A percentile compares a stretch with the other conserved stretches of the same genome.
Conservation (phyloP, 1,140 invertebrate genomes). For the Tetragnatha versicolor region DNA sequence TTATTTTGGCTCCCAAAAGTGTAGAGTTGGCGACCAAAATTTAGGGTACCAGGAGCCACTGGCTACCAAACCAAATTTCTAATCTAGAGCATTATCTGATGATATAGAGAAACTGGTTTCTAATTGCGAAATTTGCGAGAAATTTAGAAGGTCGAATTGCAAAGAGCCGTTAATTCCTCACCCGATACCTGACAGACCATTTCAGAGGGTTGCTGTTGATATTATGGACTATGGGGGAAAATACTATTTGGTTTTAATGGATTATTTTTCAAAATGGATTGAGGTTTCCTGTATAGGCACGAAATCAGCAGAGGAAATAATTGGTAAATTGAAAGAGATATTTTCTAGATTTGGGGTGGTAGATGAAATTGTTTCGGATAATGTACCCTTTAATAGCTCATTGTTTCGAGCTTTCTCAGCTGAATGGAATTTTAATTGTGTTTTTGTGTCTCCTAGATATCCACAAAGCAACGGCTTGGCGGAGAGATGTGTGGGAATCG, state of each 20-base stretch:
- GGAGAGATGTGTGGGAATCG: conserved; percentile 28
- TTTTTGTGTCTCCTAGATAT: conserved; percentile 12
- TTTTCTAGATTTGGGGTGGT: neutral
- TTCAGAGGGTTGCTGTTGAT: conserved; percentile 4
- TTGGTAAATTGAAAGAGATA: conserved; percentile 9
- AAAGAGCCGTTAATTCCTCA: conserved; percentile 33
- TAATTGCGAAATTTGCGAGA: too few species aligned
- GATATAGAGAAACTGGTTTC: too few species aligned
- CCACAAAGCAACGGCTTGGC: conserved; percentile 16
- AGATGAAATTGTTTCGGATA: conserved; percentile 18
- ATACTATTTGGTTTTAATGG: conserved; percentile 15
- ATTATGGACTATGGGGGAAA: conserved; percentile 14
- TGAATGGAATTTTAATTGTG: conserved; percentile 19
- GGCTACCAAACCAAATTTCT: too few species aligned
- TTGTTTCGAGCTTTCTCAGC: conserved; percentile 20
- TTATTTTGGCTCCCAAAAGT: too few species aligned
- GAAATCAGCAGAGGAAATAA: conserved; percentile 4
- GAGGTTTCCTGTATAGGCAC: neutral
- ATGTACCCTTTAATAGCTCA: conserved; percentile 15
- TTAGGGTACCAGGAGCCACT: too few species aligned
- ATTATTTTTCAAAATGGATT: conserved; percentile 27
- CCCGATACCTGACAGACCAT: neutral
- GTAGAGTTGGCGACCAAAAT: too few species aligned
- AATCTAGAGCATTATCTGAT: too few species aligned
- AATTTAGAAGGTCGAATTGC: too few species aligned